phyloP scores from a whole-genome alignment of 2,888 invertebrate genomes.

The Drosophila pullipes region DNA sequence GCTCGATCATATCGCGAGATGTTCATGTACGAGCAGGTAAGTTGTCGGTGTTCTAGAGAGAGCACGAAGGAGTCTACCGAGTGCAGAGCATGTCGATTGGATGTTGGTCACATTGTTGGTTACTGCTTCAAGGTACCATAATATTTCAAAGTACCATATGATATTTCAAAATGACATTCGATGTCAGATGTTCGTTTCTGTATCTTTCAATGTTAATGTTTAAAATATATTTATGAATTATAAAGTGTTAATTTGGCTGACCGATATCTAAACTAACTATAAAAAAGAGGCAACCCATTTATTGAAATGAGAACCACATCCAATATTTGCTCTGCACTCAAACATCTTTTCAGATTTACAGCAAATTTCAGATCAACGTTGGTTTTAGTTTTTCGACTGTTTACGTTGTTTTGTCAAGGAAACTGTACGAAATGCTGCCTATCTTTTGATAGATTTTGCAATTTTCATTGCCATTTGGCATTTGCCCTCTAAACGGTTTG shows the following conservation, averaged over 20 bases:
- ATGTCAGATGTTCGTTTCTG: neutral
- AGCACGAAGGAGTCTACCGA: constrained; percentile 25
- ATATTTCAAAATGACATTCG: neutral
- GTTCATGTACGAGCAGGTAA: constrained; percentile 98
- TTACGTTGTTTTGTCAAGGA: constrained; percentile 31
- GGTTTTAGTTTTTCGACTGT: constrained; percentile 28
- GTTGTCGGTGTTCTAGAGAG: constrained; percentile 80
- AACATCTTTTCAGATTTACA: constrained; percentile 47
- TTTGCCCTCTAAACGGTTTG: constrained; percentile 40
- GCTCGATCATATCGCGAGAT: constrained; percentile 95
- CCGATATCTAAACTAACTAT: neutral
- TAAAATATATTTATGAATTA: neutral
- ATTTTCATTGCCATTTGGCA: constrained; percentile 38
- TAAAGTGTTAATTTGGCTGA: neutral
- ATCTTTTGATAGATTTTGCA: neutral
- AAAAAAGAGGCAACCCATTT: neutral
- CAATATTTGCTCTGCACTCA: constrained; percentile 56
- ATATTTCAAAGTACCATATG: neutral
- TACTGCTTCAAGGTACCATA: neutral
- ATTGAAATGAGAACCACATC: constrained; percentile 11
- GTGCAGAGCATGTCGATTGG: constrained; percentile 56
- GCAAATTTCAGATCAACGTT: constrained; percentile 47
- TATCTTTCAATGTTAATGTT: neutral
- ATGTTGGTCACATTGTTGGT: constrained; percentile 13
- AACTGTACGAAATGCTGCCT: neutral